Conservation (phyloP, 2,888 invertebrate species). For the Gymnoscelis rufifasciata region DNA sequence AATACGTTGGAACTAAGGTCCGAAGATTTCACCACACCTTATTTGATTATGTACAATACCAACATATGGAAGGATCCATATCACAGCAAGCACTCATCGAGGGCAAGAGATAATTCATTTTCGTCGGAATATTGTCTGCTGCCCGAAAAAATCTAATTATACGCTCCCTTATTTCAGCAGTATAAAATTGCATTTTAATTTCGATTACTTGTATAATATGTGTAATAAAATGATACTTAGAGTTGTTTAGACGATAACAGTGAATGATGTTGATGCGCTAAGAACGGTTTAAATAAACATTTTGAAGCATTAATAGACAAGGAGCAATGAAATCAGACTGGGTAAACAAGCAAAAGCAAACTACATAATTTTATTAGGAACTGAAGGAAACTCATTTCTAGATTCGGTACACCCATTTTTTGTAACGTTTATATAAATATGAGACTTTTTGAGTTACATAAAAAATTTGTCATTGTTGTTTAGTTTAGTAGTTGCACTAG, state of each 20-base stretch:
- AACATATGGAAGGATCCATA: constrained; percentile 27
- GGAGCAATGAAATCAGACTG: constrained; percentile 47
- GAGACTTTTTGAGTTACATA: too few relatives aligned
- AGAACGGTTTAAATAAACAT: constrained; percentile 47
- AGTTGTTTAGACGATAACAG: constrained; percentile 28
- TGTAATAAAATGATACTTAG: constrained; percentile 9
- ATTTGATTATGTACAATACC: constrained; percentile 54
- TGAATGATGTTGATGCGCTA: constrained; percentile 30
- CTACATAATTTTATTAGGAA: constrained; percentile 62
- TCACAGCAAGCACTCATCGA: constrained; percentile 37
- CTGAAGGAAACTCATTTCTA: constrained; percentile 49
- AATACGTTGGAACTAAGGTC: constrained; percentile 21
- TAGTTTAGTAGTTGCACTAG: too few relatives aligned
- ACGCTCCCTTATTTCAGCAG: constrained; percentile 33
- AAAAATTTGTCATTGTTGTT: too few relatives aligned
- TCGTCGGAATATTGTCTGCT: constrained; percentile 54
- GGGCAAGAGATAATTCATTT: constrained; percentile 62
- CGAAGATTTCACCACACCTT: constrained; percentile 49
- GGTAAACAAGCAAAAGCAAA: constrained; percentile 61
- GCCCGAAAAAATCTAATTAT: constrained; percentile 47
- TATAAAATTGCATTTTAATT: constrained; percentile 23
- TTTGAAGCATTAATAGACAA: constrained; percentile 42
- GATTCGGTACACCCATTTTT: too few relatives aligned
- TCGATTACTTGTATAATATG: constrained; percentile 1
- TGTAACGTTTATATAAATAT: too few relatives aligned